Evolutionary conservation across 2,888 invertebrate species (phyloP).

Genomic region (Ophion slaviceki): DNA sequence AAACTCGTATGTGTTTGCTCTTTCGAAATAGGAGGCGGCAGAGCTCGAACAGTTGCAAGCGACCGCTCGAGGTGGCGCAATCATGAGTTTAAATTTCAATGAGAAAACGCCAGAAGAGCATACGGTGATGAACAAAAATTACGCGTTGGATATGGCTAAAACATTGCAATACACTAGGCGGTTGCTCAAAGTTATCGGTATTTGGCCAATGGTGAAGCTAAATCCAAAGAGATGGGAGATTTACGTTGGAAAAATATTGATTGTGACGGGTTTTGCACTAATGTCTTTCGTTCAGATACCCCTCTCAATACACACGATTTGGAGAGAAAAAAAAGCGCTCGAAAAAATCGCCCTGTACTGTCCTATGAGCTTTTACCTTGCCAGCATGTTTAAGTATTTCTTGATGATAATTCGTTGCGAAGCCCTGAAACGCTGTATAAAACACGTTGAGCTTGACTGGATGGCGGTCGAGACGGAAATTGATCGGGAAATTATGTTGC

Average conservation of each 20-base stretch:
- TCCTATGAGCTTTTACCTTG: constrained; percentile 34
- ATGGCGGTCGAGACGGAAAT: constrained; percentile 38
- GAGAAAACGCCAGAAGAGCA: background rate
- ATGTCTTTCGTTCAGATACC: constrained; percentile 44
- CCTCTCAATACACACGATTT: constrained; percentile 18
- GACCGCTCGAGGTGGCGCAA: background rate
- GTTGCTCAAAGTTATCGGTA: constrained; percentile 33
- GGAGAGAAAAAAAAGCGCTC: constrained; percentile 31
- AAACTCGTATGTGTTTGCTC: background rate
- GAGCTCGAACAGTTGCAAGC: constrained; percentile 2
- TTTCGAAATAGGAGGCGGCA: background rate
- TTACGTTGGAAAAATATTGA: constrained; percentile 16
- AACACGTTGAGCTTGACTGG: constrained; percentile 48
- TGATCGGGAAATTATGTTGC: constrained; percentile 62
- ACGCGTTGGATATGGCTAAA: background rate
- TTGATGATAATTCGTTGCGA: constrained; percentile 33
- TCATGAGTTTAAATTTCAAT: constrained; percentile 8
- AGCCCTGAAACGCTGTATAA: constrained; percentile 35
- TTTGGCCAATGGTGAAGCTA: constrained; percentile 47
- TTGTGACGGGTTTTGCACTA: background rate
- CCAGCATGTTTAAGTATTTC: constrained; percentile 34
- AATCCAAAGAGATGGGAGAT: constrained; percentile 34
- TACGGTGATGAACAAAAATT: constrained; percentile 26
- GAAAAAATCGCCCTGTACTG: constrained; percentile 23
- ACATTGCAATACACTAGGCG: constrained; percentile 10